A percentile compares a stretch with the other conserved stretches of the same genome.
Conservation (phyloP, 2,888 invertebrate genomes). For the Eristalis arbustorum region DNA sequence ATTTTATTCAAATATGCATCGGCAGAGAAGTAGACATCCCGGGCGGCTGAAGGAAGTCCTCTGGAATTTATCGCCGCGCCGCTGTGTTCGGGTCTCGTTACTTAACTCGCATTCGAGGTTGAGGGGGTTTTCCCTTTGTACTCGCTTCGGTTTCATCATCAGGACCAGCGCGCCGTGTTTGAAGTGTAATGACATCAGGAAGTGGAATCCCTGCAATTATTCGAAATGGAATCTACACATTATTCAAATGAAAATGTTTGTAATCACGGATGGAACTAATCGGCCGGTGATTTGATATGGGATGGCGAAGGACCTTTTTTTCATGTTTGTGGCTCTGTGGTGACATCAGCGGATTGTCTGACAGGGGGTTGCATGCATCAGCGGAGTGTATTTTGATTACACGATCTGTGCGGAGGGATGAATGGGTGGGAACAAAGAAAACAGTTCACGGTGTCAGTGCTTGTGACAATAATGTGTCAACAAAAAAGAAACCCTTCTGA, state of each 20-base stretch:
- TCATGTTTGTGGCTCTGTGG: background rate
- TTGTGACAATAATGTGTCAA: too few relatives aligned
- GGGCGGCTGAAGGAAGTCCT: constrained; percentile 45
- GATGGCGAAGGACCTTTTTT: background rate
- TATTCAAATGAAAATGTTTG: constrained; percentile 56
- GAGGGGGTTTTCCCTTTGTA: constrained; percentile 13
- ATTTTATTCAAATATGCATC: constrained; percentile 70
- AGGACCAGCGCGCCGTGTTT: constrained; percentile 22
- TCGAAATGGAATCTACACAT: constrained; percentile 46
- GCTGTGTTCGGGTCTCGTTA: background rate
- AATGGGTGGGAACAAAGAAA: too few relatives aligned
- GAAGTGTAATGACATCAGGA: constrained; percentile 38
- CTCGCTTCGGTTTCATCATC: background rate
- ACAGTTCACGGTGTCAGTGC: too few relatives aligned
- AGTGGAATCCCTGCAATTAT: constrained; percentile 54
- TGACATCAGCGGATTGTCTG: background rate
- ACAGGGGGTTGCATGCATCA: too few relatives aligned
- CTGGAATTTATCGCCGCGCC: constrained; percentile 65
- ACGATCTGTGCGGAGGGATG: too few relatives aligned
- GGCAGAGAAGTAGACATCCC: constrained; percentile 67
- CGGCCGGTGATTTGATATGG: constrained; percentile 12
- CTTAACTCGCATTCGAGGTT: constrained; percentile 9
- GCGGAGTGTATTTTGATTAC: too few relatives aligned
- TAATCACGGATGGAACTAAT: constrained; percentile 53
- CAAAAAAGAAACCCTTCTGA: too few relatives aligned